Conservation (phyloP, 2,888 invertebrate species). For the Nomada fucata region DNA sequence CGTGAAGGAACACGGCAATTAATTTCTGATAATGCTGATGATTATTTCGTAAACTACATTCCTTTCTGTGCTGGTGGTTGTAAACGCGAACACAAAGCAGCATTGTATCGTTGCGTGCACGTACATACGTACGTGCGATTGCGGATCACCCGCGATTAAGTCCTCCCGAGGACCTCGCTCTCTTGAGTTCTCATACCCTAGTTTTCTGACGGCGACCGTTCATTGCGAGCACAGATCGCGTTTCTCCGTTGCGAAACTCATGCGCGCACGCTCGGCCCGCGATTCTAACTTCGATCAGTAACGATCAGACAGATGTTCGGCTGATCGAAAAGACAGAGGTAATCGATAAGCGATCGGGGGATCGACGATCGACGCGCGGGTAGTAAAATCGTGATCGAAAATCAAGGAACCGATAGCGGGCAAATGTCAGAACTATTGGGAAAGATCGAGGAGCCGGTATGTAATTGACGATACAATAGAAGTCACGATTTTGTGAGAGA, state of each 20-base stretch:
- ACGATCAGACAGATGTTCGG: constrained; percentile 23
- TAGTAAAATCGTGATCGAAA: constrained; percentile 11
- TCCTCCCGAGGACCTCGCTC: constrained; percentile 71
- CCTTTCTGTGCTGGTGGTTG: neutral
- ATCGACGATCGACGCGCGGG: neutral
- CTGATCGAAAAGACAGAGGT: constrained; percentile 21
- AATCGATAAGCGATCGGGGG: neutral
- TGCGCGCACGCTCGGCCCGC: constrained; percentile 34
- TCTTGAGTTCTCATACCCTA: constrained; percentile 76
- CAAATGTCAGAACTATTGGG: constrained; percentile 46
- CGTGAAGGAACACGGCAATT: constrained; percentile 43
- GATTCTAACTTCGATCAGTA: constrained; percentile 37
- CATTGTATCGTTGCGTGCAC: neutral
- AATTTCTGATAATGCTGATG: constrained; percentile 36
- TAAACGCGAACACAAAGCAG: neutral
- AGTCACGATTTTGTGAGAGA: neutral
- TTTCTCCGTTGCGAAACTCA: constrained; percentile 70
- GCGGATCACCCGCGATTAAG: constrained; percentile 68
- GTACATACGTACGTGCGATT: constrained; percentile 14
- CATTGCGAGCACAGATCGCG: constrained; percentile 71
- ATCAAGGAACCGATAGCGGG: neutral
- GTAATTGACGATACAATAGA: constrained; percentile 28
- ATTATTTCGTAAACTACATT: constrained; percentile 27
- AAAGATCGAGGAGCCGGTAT: constrained; percentile 50
- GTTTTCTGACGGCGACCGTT: constrained; percentile 77